Conservation (phyloP, 2,113 vertebrate genomes). For the Bubo blakistoni region DNA sequence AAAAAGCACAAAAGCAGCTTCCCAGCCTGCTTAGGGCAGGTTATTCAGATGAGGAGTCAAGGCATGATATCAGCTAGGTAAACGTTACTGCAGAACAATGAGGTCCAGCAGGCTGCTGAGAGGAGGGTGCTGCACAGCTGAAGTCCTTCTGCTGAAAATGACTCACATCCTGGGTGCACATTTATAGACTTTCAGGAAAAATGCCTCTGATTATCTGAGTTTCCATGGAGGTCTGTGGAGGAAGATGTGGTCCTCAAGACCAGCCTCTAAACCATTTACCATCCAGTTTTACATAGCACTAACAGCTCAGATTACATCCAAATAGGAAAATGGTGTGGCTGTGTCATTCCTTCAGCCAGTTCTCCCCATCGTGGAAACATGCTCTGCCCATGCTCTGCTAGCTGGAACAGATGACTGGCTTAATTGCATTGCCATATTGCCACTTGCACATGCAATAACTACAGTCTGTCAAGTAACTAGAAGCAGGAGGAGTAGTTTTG, state of each 20-base stretch:
- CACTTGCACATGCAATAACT: background rate
- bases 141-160: background rate
- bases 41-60: background rate
- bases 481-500: background rate
- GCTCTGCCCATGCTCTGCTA: background rate
- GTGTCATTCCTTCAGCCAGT: background rate
- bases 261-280: constrained; percentile 2
- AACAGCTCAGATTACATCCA: constrained; percentile 9
- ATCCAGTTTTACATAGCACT: background rate
- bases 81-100: background rate
- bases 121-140: background rate
- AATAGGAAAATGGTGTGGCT: background rate
- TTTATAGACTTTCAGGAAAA: constrained; percentile 1
- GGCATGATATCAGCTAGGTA: background rate
- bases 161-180: background rate
- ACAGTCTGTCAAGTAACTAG: background rate
- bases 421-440: background rate
- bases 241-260: background rate
- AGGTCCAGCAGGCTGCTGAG: background rate
- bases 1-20: background rate
- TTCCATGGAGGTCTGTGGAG: background rate
- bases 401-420: background rate
- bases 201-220: background rate
- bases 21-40: background rate
- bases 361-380: background rate